These are phyloP conservation scores for Melitaea athalia DNA, from an alignment of 2,888 invertebrate species.

Conservation along the genomic window DNA sequence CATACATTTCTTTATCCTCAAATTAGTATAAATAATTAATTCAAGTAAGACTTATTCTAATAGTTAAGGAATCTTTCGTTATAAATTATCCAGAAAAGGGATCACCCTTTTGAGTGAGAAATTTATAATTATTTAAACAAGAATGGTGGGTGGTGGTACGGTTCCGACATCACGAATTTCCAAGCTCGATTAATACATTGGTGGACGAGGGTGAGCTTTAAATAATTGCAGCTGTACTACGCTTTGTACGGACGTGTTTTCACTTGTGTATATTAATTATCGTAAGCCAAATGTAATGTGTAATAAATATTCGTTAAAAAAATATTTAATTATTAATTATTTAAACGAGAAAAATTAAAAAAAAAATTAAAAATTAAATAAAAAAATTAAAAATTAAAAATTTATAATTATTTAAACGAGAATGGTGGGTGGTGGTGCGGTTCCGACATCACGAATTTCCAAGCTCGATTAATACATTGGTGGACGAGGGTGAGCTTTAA, in stretches of 20 bases:
- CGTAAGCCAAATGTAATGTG: neutral
- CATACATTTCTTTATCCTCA: no score
- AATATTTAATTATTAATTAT: no score
- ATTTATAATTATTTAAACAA: neutral
- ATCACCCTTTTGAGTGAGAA: neutral
- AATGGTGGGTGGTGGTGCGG: neutral
- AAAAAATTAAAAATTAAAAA: no score
- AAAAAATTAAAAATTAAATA: no score
- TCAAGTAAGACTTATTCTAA: neutral
- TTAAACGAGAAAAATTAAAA: no score
- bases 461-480: slow-evolving; percentile 12
- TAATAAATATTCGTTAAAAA: no score
- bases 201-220: slow-evolving; percentile 9
- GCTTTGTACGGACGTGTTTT: neutral
- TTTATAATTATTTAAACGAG: neutral
- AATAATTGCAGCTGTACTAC: slow-evolving; percentile 18
- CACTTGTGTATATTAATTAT: neutral
- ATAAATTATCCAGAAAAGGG: neutral
- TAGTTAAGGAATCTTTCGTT: neutral
- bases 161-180: slow-evolving; percentile 13
- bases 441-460: slow-evolving; percentile 12
- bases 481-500: slow-evolving; percentile 11
- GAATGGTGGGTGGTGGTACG: neutral
- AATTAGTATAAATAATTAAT: no score
- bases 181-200: slow-evolving; percentile 11